Evolutionary conservation across 2,113 vertebrate genomes (phyloP).

Genomic region (Mastomys natalensis): DNA sequence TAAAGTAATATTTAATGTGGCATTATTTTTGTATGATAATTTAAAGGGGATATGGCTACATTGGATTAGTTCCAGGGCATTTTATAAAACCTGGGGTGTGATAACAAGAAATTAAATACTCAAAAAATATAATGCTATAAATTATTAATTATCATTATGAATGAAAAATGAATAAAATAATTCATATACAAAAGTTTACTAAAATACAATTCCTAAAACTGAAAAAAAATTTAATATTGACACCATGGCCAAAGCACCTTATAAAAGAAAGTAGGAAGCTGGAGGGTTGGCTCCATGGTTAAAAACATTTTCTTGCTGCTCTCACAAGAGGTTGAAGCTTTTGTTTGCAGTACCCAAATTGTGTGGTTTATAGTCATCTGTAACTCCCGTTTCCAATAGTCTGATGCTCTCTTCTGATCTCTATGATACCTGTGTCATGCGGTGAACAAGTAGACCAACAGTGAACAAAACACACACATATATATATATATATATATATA

Average conservation of each 20-base stretch:
- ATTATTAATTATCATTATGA: too few relatives aligned
- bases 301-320: background rate
- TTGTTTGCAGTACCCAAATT: background rate
- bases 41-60: background rate
- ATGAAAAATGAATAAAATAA: too few relatives aligned
- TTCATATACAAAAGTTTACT: too few relatives aligned
- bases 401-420: background rate
- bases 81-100: background rate
- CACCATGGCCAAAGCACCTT: background rate
- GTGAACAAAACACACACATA: background rate
- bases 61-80: background rate
- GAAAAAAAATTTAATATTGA: too few relatives aligned
- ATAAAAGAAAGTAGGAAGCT: background rate
- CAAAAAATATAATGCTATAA: background rate
- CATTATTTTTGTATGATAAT: background rate
- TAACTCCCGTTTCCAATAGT: background rate
- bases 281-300: background rate
- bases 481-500: too few relatives aligned
- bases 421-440: background rate
- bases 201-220: too few relatives aligned
- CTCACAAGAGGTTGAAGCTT: background rate
- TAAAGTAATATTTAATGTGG: background rate
- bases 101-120: background rate
- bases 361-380: background rate
- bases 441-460: background rate